phyloP scores from a whole-genome alignment of 1,140 invertebrate genomes.

The Cydia splendana region DNA sequence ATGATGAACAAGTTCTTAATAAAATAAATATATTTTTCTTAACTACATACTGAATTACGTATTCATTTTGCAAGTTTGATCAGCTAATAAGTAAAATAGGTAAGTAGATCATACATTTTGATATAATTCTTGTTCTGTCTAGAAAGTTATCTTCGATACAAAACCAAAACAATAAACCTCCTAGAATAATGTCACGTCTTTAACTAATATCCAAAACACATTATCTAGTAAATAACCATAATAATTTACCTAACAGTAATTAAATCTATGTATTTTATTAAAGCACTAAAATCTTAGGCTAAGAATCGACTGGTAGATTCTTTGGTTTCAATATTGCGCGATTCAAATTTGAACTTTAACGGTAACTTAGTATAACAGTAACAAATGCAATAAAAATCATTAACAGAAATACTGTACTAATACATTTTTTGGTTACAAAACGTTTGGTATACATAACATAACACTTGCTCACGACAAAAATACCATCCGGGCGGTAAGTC shows the following conservation, averaged over 20 bases:
- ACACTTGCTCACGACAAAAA: conserved; percentile 28
- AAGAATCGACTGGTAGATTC: conserved; percentile 72
- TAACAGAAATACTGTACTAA: conserved; percentile 74
- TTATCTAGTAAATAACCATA: conserved; percentile 47
- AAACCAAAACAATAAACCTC: background rate
- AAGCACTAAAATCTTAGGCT: conserved; percentile 70
- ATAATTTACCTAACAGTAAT: conserved; percentile 61
- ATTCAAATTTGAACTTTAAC: conserved; percentile 70
- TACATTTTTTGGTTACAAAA: conserved; percentile 53
- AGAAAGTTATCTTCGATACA: background rate
- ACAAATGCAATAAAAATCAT: conserved; percentile 75
- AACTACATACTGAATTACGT: background rate
- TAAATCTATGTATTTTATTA: conserved; percentile 51
- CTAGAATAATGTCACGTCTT: conserved; percentile 18
- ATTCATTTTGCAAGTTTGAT: background rate
- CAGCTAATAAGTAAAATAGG: background rate
- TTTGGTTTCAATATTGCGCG: conserved; percentile 73
- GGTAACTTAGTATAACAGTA: conserved; percentile 75
- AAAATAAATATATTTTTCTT: background rate
- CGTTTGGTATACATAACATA: conserved; percentile 45
- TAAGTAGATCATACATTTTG: too few relatives aligned
- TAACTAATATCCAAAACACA: conserved; percentile 29
- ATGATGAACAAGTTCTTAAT: background rate
- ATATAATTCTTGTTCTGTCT: background rate
- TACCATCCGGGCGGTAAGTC: background rate